A percentile compares a stretch with the other conserved stretches of the same genome.
These are phyloP conservation scores for Prinia subflava DNA, from an alignment of 2,113 vertebrate species.

Conservation along the genomic window DNA sequence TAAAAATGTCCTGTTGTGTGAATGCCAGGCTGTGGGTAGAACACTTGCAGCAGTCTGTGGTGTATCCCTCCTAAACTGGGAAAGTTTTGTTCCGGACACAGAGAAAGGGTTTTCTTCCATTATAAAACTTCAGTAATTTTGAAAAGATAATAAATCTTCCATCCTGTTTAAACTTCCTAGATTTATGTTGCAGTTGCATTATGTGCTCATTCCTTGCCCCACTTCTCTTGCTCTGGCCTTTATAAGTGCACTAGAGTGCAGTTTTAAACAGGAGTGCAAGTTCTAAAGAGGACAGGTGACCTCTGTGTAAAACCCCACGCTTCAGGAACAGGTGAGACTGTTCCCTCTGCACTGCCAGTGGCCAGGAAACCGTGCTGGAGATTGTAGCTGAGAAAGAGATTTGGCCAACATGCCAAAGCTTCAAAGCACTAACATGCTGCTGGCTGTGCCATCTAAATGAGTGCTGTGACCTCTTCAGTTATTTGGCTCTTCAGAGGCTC, in stretches of 20 bases:
- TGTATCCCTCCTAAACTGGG: background rate
- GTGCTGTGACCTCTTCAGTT: background rate
- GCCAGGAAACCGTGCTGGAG: background rate
- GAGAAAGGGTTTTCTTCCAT: background rate
- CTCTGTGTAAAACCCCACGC: background rate
- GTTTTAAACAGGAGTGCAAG: background rate
- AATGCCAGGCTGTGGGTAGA: background rate
- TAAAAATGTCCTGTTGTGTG: background rate
- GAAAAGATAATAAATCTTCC: background rate
- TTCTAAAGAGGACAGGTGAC: background rate
- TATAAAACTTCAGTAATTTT: background rate
- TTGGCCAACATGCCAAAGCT: background rate
- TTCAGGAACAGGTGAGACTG: background rate
- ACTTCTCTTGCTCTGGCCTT: background rate
- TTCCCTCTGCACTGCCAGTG: background rate
- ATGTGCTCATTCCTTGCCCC: background rate
- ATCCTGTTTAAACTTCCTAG: background rate
- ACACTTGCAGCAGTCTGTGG: background rate
- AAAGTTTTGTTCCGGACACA: background rate
- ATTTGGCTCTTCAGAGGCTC: background rate
- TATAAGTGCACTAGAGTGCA: background rate
- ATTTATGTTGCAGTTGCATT: background rate
- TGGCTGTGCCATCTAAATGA: background rate
- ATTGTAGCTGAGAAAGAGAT: background rate
- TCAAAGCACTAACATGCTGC: background rate